These are phyloP conservation scores for Lumbricus terrestris DNA, from an alignment of 2,888 invertebrate species.

Conservation along the genomic window DNA sequence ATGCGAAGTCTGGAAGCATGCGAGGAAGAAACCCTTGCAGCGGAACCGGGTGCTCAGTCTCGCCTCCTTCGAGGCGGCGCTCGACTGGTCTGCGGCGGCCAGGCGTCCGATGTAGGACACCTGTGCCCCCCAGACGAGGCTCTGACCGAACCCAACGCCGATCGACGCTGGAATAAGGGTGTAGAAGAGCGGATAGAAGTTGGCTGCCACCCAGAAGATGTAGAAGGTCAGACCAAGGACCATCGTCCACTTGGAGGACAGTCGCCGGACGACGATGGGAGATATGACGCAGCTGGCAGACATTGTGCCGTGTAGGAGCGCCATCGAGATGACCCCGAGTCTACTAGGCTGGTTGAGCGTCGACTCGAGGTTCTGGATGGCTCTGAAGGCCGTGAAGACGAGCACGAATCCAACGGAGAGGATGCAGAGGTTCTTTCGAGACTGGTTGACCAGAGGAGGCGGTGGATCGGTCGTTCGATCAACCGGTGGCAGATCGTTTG, in stretches of 20 bases:
- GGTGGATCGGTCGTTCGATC: not conserved
- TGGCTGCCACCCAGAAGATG: slow-evolving; percentile 56
- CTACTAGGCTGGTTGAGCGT: slow-evolving; percentile 50
- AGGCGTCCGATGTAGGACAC: slow-evolving; percentile 55
- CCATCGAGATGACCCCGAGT: slow-evolving; percentile 56
- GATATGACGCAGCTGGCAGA: slow-evolving; percentile 54
- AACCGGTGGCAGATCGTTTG: not conserved
- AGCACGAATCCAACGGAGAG: slow-evolving; percentile 55
- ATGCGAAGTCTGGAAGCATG: slow-evolving; percentile 58
- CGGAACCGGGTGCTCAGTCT: slow-evolving; percentile 43
- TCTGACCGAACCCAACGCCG: slow-evolving; percentile 57
- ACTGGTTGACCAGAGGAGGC: not conserved
- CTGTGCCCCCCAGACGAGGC: slow-evolving; percentile 52
- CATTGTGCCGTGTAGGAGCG: slow-evolving; percentile 55
- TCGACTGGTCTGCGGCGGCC: slow-evolving; percentile 52
- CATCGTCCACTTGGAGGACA: slow-evolving; percentile 57
- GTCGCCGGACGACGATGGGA: slow-evolving; percentile 52
- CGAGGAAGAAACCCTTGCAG: slow-evolving; percentile 57
- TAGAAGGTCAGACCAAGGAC: slow-evolving; percentile 54
- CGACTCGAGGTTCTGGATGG: slow-evolving; percentile 57
- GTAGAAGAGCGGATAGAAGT: slow-evolving; percentile 55
- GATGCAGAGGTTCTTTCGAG: slow-evolving; percentile 50
- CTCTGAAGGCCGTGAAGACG: slow-evolving; percentile 57
- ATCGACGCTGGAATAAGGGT: slow-evolving; percentile 56
- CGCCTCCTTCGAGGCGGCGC: not conserved